Percentiles rank a stretch among this genome's conserved stretches.
Evolutionary conservation across 2,113 vertebrate species (phyloP).

Genomic region (Notechis scutatus): DNA sequence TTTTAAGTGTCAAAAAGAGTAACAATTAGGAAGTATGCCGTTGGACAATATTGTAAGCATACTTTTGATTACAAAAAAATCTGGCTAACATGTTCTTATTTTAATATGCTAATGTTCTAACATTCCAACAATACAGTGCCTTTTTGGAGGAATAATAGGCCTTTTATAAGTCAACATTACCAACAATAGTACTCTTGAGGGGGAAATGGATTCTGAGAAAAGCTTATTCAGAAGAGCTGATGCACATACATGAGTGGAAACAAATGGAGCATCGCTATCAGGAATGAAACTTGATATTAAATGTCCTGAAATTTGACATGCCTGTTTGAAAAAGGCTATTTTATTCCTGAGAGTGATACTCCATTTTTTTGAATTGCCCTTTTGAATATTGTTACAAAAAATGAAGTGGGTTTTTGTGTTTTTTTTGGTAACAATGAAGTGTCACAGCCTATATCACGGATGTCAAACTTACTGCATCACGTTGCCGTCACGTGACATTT

Average conservation of each 20-base stretch:
- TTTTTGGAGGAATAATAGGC: constrained; percentile 54
- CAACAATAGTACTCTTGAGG: constrained; percentile 46
- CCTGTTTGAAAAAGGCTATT: neutral
- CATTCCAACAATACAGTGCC: constrained; percentile 54
- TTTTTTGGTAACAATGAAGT: neutral
- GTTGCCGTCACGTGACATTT: no score
- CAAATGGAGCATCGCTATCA: neutral
- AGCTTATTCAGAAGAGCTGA: neutral
- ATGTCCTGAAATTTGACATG: neutral
- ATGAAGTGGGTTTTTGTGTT: neutral
- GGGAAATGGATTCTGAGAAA: constrained; percentile 24
- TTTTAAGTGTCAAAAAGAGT: constrained; percentile 11
- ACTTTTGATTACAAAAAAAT: constrained; percentile 21
- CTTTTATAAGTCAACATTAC: constrained; percentile 56
- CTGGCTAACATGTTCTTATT: constrained; percentile 51
- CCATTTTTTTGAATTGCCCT: neutral
- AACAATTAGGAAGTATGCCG: neutral
- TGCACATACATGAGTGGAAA: neutral
- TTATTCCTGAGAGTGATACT: neutral
- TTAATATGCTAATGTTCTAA: constrained; percentile 56
- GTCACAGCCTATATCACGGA: neutral
- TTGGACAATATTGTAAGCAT: neutral
- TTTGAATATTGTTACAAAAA: neutral
- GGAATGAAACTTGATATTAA: neutral
- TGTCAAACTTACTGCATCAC: no score